Conservation (phyloP, 2,797 vertebrate genomes). For the Parauchenoglanis ngamensis region DNA sequence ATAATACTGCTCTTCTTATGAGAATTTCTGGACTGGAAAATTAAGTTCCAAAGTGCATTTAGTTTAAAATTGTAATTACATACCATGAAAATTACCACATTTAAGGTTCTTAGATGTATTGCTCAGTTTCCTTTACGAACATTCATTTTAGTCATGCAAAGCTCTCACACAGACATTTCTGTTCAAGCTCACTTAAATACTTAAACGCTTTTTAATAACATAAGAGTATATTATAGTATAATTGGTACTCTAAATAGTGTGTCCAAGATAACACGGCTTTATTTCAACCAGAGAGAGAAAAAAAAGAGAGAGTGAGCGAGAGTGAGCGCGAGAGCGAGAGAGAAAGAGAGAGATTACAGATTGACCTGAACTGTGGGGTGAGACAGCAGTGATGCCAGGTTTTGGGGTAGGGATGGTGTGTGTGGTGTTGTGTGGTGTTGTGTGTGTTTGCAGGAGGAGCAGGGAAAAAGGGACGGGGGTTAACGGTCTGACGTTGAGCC, state of each 20-base stretch:
- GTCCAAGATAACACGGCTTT: background rate
- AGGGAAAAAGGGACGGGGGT: conserved; percentile 41
- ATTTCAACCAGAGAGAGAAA: background rate
- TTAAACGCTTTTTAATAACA: background rate
- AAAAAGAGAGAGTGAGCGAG: background rate
- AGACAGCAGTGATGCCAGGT: background rate
- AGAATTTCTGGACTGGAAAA: background rate
- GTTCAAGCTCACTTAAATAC: background rate
- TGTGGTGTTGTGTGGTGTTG: background rate
- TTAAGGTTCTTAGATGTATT: background rate
- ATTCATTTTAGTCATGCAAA: background rate
- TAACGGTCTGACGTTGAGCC: conserved; percentile 58
- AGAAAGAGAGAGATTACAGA: conserved; percentile 15
- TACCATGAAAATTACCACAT: background rate
- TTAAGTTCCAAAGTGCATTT: background rate
- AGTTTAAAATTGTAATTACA: background rate
- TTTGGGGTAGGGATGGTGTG: background rate
- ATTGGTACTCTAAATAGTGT: background rate
- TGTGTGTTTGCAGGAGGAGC: conserved; percentile 3
- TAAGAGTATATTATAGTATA: background rate
- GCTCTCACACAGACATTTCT: background rate
- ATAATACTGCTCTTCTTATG: background rate
- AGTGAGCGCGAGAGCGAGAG: background rate
- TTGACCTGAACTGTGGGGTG: conserved; percentile 21
- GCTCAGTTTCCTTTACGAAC: background rate